Evolutionary conservation across 2,797 vertebrate species (phyloP).

Genomic region (Halcyon leucocephala): DNA sequence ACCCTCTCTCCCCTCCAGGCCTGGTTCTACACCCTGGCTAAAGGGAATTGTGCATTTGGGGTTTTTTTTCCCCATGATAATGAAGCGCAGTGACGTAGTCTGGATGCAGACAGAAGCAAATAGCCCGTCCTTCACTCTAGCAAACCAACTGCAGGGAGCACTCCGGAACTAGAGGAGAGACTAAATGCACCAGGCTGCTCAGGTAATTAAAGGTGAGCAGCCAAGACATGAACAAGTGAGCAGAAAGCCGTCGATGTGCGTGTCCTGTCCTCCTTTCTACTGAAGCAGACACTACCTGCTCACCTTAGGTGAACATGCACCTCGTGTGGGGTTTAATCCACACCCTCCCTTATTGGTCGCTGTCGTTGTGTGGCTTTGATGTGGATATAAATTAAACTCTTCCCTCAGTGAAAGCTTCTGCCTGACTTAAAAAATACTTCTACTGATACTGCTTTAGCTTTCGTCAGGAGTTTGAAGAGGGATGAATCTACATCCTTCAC

Average conservation of each 20-base stretch:
- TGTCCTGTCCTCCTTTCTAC: neutral
- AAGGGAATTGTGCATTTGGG: neutral
- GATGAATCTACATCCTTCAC: neutral
- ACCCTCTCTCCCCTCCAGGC: neutral
- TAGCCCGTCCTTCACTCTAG: neutral
- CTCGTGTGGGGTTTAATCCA: neutral
- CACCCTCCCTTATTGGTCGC: neutral
- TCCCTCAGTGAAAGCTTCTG: neutral
- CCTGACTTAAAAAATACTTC: neutral
- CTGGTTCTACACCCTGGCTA: neutral
- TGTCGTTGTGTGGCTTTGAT: neutral
- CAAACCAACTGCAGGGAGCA: neutral
- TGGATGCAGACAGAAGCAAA: neutral
- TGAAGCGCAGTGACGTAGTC: neutral
- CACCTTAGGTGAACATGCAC: neutral
- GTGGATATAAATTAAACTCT: neutral
- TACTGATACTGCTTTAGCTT: neutral
- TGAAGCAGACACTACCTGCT: rapidly evolving
- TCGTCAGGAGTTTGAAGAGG: neutral
- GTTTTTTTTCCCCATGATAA: neutral
- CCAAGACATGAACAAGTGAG: neutral
- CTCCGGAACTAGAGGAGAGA: no score
- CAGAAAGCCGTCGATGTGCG: rapidly evolving
- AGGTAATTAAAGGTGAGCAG: neutral
- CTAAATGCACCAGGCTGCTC: neutral